Base-by-base conservation (phyloP, 2,113 vertebrate genomes). In the Lepisosteus oculatus region DNA sequence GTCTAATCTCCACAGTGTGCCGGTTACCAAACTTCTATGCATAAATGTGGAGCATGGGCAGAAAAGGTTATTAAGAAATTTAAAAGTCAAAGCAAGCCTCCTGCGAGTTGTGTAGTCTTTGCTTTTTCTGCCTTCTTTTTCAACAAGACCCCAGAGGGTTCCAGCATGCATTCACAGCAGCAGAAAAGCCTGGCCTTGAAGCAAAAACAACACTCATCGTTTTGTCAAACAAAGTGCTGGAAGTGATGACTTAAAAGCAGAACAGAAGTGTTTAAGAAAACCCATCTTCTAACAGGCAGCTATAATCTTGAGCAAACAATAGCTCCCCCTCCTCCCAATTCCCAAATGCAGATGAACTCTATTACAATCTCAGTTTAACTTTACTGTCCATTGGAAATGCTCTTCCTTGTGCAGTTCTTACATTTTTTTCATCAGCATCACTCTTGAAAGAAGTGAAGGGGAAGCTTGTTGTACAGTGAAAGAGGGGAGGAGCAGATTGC, bases 1-100 rank as follows among this genome's bases (percentile, higher is more conserved):
- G 68, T 71, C 59, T n/a, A 0, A 78, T 66, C 75, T 72, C 65
- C 63, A 68, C 70, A 72, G 73, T 75, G 72, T 70, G 65, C 75
- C 42, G 64, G 8, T 56, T 69, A 77, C 74, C n/a, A 77, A 45
- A 51, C 42, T 67, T 1, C 61, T 71, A 55, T 74, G 57, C 43
- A 66, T 65, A 71, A 55, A 79, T 3, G 65, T 73, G 61, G 12
- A 67, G 76, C 73, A 61, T 71, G 51, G 43, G 72, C 64, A 74
- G 64, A 55, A 77, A 71, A 72, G 65, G 66, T 72, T 65, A 71
- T 65, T 72, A 61, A 57, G 55, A 74, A 78, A 76, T 69, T 55
- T 68, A 61, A 64, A 71, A 75, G 64, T 62, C 64, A 54, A 42
- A 67, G 69, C 17, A 43, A 47, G 42, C 12, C 3, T n/a, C 3